These are phyloP conservation scores for Masticophis lateralis DNA, from an alignment of 2,797 vertebrate genomes.

Conservation along the genomic window DNA sequence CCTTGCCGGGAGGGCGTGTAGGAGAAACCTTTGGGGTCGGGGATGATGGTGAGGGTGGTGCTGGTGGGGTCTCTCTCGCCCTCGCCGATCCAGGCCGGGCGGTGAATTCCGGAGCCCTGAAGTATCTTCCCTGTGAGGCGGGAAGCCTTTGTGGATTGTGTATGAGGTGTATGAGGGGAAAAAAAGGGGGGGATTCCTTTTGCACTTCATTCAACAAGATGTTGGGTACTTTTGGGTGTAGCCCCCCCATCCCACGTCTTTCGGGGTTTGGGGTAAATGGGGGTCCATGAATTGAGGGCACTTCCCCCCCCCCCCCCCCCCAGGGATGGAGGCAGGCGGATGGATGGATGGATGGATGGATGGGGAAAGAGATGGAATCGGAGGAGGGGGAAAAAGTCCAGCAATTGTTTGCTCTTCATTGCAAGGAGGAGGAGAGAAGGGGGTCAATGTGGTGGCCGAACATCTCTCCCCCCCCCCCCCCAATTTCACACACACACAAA, in stretches of 20 bases:
- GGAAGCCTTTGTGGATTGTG: not conserved
- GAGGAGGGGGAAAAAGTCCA: not conserved
- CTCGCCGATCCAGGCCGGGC: not conserved
- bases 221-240: not conserved
- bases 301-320: not conserved
- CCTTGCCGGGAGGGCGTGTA: not conserved
- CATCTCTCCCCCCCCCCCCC: too few relatives aligned
- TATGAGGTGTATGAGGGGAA: not conserved
- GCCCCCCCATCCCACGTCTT: not conserved
- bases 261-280: not conserved
- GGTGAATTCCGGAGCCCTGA: too few relatives aligned
- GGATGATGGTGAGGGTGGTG: not conserved
- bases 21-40: not conserved
- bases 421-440: not conserved
- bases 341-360: not conserved
- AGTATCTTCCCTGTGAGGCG: not conserved
- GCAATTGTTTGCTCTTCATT: not conserved
- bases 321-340: not conserved
- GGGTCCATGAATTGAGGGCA: not conserved
- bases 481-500: too few relatives aligned
- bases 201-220: not conserved
- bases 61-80: not conserved
- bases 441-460: not conserved
- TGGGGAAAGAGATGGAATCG: not conserved
- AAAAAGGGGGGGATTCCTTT: not conserved